phyloP scores from a whole-genome alignment of 1,140 invertebrate genomes.

The Polyergus mexicanus region DNA sequence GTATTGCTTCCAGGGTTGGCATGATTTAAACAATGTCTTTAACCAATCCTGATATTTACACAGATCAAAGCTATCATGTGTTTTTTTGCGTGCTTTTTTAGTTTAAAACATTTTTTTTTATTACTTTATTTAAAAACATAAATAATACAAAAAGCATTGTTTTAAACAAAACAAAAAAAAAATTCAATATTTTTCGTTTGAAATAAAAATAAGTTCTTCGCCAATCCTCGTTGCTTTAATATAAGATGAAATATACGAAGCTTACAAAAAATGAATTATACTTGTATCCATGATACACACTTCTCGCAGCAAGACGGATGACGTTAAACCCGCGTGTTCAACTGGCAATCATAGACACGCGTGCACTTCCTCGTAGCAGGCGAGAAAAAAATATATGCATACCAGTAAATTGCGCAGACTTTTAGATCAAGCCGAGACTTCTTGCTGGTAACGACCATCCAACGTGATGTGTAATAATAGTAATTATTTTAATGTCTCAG shows the following conservation, averaged over 20 bases:
- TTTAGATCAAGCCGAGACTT: conserved; percentile 54
- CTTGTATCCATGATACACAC: conserved; percentile 25
- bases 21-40: too few relatives aligned
- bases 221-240: too few relatives aligned
- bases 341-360: conserved; percentile 54
- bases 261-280: conserved; percentile 48
- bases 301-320: conserved; percentile 40
- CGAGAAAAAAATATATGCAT: conserved; percentile 32
- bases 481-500: conserved; percentile 58
- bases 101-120: too few relatives aligned
- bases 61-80: too few relatives aligned
- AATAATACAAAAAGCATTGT: too few relatives aligned
- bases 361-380: conserved; percentile 26
- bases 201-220: too few relatives aligned
- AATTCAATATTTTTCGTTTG: too few relatives aligned
- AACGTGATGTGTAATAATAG: conserved; percentile 44
- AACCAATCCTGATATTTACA: too few relatives aligned
- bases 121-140: too few relatives aligned
- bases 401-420: conserved; percentile 59
- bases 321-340: conserved; percentile 49
- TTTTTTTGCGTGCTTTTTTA: too few relatives aligned
- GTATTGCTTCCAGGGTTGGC: neutral
- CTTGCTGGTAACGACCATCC: conserved; percentile 23
- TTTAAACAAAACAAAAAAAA: too few relatives aligned
- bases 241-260: neutral